phyloP scores from a whole-genome alignment of 2,888 invertebrate genomes.

The Limulus polyphemus region DNA sequence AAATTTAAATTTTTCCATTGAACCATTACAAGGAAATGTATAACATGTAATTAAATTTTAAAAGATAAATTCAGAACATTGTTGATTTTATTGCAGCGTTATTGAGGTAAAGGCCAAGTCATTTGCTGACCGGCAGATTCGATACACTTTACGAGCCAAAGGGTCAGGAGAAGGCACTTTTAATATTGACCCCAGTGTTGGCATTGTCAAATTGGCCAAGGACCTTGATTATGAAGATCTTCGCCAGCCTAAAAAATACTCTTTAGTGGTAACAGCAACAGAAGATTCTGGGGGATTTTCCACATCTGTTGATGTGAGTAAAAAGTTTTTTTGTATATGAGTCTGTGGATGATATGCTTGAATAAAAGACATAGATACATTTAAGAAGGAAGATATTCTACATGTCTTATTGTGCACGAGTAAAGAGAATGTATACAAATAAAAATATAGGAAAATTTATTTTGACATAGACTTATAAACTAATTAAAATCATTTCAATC shows the following conservation, averaged over 20 bases:
- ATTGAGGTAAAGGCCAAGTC: constrained; percentile 95
- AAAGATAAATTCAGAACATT: not conserved
- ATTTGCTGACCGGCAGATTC: constrained; percentile 89
- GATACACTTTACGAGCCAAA: constrained; percentile 88
- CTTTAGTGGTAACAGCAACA: constrained; percentile 78
- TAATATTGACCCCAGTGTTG: constrained; percentile 84
- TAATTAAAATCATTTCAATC: too few relatives aligned
- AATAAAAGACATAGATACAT: too few relatives aligned
- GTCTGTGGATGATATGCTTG: too few relatives aligned
- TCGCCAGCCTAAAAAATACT: constrained; percentile 83
- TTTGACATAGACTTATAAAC: too few relatives aligned
- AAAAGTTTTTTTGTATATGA: too few relatives aligned
- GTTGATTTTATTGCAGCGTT: constrained; percentile 49
- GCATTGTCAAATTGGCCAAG: constrained; percentile 88
- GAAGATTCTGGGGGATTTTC: constrained; percentile 97
- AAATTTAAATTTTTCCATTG: too few relatives aligned
- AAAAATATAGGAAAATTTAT: too few relatives aligned
- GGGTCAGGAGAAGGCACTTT: constrained; percentile 89
- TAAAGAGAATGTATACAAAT: too few relatives aligned
- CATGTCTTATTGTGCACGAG: too few relatives aligned
- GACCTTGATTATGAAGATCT: constrained; percentile 94
- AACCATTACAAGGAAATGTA: too few relatives aligned
- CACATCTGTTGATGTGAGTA: constrained; percentile 72
- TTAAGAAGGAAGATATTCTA: too few relatives aligned
- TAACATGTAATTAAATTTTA: too few relatives aligned